phyloP scores from a whole-genome alignment of 2,113 vertebrate genomes.

The Seriola dumerili region DNA sequence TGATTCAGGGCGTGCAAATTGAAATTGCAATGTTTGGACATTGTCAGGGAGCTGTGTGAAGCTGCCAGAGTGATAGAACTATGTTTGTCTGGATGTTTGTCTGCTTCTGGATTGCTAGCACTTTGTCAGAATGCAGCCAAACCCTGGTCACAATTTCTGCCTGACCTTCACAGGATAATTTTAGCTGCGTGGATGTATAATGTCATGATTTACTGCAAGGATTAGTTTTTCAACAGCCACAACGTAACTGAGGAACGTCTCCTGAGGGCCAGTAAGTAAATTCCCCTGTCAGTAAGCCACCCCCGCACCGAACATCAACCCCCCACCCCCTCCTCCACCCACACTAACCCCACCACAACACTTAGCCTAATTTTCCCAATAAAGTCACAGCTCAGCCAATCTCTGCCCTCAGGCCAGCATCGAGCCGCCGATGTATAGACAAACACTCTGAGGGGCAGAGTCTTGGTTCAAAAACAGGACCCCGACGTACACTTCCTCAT shows the following conservation, averaged over 20 bases:
- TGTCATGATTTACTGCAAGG: slow-evolving; percentile 80
- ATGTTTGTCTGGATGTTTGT: slow-evolving; percentile 77
- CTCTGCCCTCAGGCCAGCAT: slow-evolving; percentile 43
- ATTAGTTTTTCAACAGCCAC: slow-evolving; percentile 80
- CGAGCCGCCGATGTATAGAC: slow-evolving; percentile 40
- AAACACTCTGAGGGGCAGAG: no score
- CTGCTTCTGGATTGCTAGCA: slow-evolving; percentile 67
- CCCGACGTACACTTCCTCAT: neutral
- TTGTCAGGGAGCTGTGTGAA: slow-evolving; percentile 70
- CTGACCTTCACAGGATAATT: slow-evolving; percentile 76
- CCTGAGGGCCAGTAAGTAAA: slow-evolving; percentile 67
- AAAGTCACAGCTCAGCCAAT: slow-evolving; percentile 65
- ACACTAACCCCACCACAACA: slow-evolving; percentile 63
- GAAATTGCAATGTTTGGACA: slow-evolving; percentile 84
- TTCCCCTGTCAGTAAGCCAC: slow-evolving; percentile 69
- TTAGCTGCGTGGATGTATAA: slow-evolving; percentile 77
- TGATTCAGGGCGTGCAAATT: slow-evolving; percentile 83
- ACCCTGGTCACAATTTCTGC: slow-evolving; percentile 74
- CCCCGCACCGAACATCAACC: slow-evolving; percentile 1
- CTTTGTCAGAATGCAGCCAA: slow-evolving; percentile 75
- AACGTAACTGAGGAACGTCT: slow-evolving; percentile 73
- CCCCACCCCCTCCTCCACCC: neutral
- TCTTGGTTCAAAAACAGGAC: no score
- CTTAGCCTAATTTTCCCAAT: slow-evolving; percentile 74
- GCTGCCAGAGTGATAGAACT: slow-evolving; percentile 72